phyloP scores from a whole-genome alignment of 2,113 vertebrate genomes.

The Prionailurus bengalensis region DNA sequence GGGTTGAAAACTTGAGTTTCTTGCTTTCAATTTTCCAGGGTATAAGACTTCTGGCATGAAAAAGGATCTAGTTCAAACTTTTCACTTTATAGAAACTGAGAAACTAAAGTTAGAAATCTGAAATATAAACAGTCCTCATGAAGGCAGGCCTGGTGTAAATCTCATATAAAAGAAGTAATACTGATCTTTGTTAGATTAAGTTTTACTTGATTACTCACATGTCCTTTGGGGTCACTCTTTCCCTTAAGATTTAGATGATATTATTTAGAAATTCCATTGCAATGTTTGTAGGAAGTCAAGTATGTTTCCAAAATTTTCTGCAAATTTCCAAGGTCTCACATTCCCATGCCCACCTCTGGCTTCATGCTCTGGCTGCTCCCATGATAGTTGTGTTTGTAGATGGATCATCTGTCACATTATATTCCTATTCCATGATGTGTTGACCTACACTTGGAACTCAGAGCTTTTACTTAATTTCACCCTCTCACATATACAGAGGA shows the following conservation, averaged over 20 bases:
- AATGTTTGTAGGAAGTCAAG: neutral
- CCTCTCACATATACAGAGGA: neutral
- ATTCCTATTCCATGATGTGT: neutral
- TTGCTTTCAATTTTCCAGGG: neutral
- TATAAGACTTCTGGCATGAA: neutral
- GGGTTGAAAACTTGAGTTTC: neutral
- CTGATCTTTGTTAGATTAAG: neutral
- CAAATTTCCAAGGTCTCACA: neutral
- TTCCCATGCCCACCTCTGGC: neutral
- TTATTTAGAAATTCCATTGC: neutral
- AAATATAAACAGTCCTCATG: neutral
- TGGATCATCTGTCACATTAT: neutral
- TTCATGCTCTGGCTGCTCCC: neutral
- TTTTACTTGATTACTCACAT: neutral
- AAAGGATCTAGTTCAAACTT: neutral
- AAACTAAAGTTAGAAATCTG: neutral
- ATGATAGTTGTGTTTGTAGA: neutral
- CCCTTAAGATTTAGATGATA: neutral
- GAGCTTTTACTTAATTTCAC: neutral
- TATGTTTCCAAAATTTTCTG: neutral
- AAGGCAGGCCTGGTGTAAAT: neutral
- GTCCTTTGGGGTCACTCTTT: neutral
- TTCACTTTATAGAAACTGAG: neutral
- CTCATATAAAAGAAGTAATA: neutral
- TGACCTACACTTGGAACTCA: neutral